Base-by-base conservation (phyloP, 2,888 invertebrate species). In the Hypena proboscidalis region DNA sequence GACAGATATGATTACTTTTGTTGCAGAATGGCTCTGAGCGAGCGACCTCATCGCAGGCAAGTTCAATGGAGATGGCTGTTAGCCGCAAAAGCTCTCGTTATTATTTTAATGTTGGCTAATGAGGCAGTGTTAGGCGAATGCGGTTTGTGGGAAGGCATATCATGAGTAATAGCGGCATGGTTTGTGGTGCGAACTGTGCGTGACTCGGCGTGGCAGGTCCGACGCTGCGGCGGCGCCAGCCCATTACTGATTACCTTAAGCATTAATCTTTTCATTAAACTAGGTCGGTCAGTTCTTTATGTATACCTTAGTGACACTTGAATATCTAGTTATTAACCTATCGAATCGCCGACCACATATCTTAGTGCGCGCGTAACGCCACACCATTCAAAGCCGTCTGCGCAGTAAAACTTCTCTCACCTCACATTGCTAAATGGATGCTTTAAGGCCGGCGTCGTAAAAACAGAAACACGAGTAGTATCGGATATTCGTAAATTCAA, bases 91-190 rank as follows among this genome's bases (percentile, higher is more conserved):
- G 63, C 60, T 62, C 65, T 70, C 59, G 73, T 77, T 80, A 80
- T 85, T 82, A 84, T 77, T 80, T 77, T 82, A 80, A 82, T 85
- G 74, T 72, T 63, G 67, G 67, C 67, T 80, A 83, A 83, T 85
- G 73, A 79, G 73, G 67, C 62, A 70, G 74, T 62, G 70, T 74
- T 77, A 80, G 78, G 76, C 66, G 68, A 79, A 68, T 76, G 81
- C 59, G 81, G 80, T 84, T 76, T 71, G 67, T 68, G 70, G 71
- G 69, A 63, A 70, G 68, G 67, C 64, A 74, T 77, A 75, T 74
- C 64, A 70, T 77, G 70, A 81, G 73, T 81, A 83, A 81, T 80
- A 78, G 77, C 60, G 55, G 56, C 54, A 73, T 61, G 63, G 76
- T 76, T 81, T 77, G 80, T 71, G 79, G 77, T 78, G 70, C 48